phyloP scores from a whole-genome alignment of 2,113 vertebrate genomes.

The Perccottus glenii region DNA sequence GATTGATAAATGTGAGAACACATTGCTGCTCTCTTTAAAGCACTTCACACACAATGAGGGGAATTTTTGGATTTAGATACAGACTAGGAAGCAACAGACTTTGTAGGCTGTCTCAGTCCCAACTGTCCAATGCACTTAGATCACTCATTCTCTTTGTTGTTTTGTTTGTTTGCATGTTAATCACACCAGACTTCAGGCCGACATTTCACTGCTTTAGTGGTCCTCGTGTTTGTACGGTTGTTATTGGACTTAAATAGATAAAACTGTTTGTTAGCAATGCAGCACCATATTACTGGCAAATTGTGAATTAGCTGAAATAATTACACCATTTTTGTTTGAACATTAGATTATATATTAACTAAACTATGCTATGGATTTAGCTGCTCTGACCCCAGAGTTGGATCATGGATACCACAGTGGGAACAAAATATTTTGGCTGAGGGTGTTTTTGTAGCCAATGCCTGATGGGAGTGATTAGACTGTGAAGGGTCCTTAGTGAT shows the following conservation, averaged over 20 bases:
- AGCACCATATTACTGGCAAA: neutral
- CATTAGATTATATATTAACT: neutral
- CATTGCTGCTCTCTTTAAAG: conserved; percentile 29
- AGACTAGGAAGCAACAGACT: conserved; percentile 16
- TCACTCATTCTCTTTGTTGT: conserved; percentile 12
- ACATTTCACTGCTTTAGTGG: conserved; percentile 17
- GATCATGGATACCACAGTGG: neutral
- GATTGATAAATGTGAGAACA: conserved; percentile 45
- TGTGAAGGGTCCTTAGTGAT: neutral
- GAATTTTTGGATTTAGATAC: conserved; percentile 27
- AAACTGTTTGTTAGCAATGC: conserved; percentile 16
- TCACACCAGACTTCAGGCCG: conserved; percentile 14
- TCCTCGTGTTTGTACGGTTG: conserved; percentile 26
- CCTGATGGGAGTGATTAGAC: neutral
- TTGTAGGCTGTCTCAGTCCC: neutral
- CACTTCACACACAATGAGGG: conserved; percentile 13
- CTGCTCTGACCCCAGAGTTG: neutral
- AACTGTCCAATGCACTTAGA: conserved; percentile 18
- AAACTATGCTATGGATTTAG: too few species aligned
- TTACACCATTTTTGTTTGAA: too few species aligned
- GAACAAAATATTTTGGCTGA: neutral
- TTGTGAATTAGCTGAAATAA: neutral
- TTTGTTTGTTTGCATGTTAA: conserved; percentile 20
- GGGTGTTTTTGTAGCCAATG: neutral
- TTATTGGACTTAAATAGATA: conserved; percentile 3